Percentiles rank a stretch among this genome's conserved stretches.
Conservation (phyloP, 1,140 invertebrate species). For the Microplitis mediator region DNA sequence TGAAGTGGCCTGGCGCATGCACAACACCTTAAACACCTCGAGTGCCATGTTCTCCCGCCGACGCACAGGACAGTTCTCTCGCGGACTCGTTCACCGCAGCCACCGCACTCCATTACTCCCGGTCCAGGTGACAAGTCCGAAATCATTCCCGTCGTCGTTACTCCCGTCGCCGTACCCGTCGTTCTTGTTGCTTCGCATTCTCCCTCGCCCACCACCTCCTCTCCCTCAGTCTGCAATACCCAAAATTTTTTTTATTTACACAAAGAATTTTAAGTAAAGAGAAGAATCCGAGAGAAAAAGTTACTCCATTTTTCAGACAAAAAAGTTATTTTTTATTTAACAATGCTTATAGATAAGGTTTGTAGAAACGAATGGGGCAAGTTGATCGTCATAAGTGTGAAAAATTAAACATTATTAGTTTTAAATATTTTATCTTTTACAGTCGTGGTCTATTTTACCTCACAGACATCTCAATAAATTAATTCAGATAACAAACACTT, state of each 20-base stretch:
- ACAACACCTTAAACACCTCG: constrained; percentile 57
- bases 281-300: neutral
- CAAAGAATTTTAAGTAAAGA: neutral
- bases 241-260: neutral
- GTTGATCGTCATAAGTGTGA: no score
- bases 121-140: constrained; percentile 30
- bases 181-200: constrained; percentile 29
- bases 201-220: constrained; percentile 29
- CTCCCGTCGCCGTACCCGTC: constrained; percentile 19
- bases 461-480: no score
- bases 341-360: no score
- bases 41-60: constrained; percentile 58
- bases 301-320: neutral
- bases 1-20: constrained; percentile 55
- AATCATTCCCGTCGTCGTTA: constrained; percentile 26
- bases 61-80: constrained; percentile 59
- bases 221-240: constrained; percentile 30
- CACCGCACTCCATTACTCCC: constrained; percentile 56
- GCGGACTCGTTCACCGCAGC: constrained; percentile 56
- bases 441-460: no score
- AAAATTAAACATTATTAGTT: no score
- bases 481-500: no score
- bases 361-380: no score
- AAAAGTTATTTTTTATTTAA: no score
- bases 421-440: no score